These are phyloP conservation scores for Solen grandis DNA, from an alignment of 1,140 invertebrate species.

Conservation along the genomic window DNA sequence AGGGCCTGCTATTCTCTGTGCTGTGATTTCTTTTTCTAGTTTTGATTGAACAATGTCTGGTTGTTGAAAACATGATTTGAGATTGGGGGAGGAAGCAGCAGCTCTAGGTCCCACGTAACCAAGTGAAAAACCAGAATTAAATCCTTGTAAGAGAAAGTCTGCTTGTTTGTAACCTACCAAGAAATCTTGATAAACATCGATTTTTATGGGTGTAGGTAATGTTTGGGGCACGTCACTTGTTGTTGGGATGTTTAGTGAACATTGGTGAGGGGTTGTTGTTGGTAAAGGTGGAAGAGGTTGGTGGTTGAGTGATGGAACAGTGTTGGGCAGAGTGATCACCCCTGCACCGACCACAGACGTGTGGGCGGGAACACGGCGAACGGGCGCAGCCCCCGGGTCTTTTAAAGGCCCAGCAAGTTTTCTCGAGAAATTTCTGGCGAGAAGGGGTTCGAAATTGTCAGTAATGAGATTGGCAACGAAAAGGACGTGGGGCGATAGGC, in stretches of 20 bases:
- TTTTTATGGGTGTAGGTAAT: not conserved
- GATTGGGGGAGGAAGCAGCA: not conserved
- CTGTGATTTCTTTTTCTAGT: not conserved
- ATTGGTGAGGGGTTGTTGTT: not conserved
- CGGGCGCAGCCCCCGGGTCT: not conserved
- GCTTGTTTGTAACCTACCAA: not conserved
- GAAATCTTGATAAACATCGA: not conserved
- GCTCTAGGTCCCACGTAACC: not conserved
- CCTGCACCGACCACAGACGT: slow-evolving; percentile 37
- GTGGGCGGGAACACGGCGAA: not conserved
- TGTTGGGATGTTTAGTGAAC: not conserved
- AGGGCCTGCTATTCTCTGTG: not conserved
- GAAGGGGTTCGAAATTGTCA: not conserved
- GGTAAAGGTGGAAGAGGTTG: not conserved
- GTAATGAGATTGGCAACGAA: too few species aligned
- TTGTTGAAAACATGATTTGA: not conserved
- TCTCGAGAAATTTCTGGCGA: not conserved
- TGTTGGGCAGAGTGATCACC: not conserved
- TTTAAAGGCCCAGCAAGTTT: slow-evolving; percentile 26
- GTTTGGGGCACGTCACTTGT: not conserved
- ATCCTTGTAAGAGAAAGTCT: not conserved
- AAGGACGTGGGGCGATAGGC: not conserved
- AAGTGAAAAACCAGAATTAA: slow-evolving; percentile 8
- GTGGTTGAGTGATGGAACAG: not conserved
- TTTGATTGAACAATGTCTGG: not conserved